phyloP scores from a whole-genome alignment of 1,140 invertebrate genomes.

The Camponotus floridanus region DNA sequence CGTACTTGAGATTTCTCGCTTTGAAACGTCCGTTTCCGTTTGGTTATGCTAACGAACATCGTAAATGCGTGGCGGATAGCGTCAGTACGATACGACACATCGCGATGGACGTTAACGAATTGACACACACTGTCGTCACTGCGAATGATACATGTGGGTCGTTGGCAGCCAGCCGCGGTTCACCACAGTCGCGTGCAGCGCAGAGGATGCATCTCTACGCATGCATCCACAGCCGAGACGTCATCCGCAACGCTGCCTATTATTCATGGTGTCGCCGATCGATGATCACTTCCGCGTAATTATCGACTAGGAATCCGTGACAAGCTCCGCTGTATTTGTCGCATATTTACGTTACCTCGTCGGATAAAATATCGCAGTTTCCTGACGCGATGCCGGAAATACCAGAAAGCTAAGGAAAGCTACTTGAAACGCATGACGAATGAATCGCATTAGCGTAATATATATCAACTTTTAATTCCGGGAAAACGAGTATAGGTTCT shows the following conservation, averaged over 20 bases:
- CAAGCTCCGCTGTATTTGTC: neutral
- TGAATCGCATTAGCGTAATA: constrained; percentile 10
- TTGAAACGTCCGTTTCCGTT: constrained; percentile 46
- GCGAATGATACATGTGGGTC: constrained; percentile 71
- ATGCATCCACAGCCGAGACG: constrained; percentile 46
- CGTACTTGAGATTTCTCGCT: neutral
- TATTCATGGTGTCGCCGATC: constrained; percentile 61
- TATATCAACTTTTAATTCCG: neutral
- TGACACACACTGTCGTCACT: constrained; percentile 48
- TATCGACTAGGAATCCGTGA: constrained; percentile 29
- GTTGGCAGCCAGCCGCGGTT: constrained; percentile 38
- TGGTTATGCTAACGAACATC: constrained; percentile 4
- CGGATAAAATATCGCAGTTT: neutral
- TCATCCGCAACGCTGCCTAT: constrained; percentile 51
- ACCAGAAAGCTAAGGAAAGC: neutral
- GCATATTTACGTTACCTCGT: neutral
- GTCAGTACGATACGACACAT: constrained; percentile 60
- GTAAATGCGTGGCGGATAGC: constrained; percentile 33
- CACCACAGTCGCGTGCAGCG: constrained; percentile 32
- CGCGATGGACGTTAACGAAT: constrained; percentile 60
- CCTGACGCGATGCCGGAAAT: neutral
- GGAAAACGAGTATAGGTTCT: neutral
- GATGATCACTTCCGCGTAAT: constrained; percentile 63
- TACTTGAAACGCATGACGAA: neutral
- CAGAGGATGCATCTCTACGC: constrained; percentile 21